Conservation (phyloP, 2,888 invertebrate genomes). For the Agrilus mali region DNA sequence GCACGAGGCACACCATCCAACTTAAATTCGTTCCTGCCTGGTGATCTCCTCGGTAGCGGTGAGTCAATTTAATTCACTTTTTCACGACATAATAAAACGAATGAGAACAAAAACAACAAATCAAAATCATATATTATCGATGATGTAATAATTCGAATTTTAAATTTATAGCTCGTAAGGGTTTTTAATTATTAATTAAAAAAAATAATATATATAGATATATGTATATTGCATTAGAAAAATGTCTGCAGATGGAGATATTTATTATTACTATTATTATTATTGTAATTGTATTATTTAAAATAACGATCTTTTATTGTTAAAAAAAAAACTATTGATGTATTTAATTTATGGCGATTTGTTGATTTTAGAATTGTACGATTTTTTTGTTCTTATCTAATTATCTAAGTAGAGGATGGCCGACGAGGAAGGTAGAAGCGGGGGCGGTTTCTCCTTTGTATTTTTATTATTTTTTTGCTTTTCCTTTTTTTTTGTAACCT, state of each 20-base stretch:
- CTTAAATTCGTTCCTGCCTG: slow-evolving; percentile 77
- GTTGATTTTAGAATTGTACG: slow-evolving; percentile 15
- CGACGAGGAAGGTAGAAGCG: background rate
- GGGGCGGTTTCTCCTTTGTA: slow-evolving; percentile 5
- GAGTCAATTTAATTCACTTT: slow-evolving; percentile 60
- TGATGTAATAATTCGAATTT: slow-evolving; percentile 8
- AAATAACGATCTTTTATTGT: slow-evolving; percentile 15
- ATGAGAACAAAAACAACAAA: background rate
- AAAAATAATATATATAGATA: background rate
- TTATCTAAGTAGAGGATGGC: slow-evolving; percentile 8
- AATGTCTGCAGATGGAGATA: slow-evolving; percentile 12
- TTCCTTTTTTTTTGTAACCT: slow-evolving; percentile 5
- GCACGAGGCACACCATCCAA: slow-evolving; percentile 75
- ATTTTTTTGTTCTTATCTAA: slow-evolving; percentile 11
- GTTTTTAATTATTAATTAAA: slow-evolving; percentile 10
- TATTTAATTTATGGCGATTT: slow-evolving; percentile 16
- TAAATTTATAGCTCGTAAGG: slow-evolving; percentile 10
- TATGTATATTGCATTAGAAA: background rate
- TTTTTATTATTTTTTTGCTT: slow-evolving; percentile 3
- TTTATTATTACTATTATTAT: slow-evolving; percentile 11
- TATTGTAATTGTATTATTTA: slow-evolving; percentile 15
- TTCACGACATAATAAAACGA: background rate
- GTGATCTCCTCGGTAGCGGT: slow-evolving; percentile 67
- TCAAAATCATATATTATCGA: background rate
- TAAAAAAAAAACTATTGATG: slow-evolving; percentile 13